A percentile compares a stretch with the other conserved stretches of the same genome.
Evolutionary conservation across 2,888 invertebrate genomes (phyloP).

Genomic region (Heterodera filipjevi): DNA sequence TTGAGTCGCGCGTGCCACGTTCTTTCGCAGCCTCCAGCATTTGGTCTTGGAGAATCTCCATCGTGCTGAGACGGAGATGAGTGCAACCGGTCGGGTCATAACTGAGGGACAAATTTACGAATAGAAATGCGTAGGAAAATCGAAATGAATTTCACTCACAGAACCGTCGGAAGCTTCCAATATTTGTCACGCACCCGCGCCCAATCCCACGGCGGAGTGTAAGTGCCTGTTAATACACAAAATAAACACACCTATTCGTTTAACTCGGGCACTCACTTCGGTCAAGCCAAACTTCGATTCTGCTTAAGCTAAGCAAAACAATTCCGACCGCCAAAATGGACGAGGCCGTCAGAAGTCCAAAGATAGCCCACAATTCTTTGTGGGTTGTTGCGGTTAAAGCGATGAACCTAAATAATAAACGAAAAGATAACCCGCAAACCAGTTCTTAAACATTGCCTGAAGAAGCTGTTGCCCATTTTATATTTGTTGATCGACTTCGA

Average conservation of each 20-base stretch:
- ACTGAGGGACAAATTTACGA: slow-evolving; percentile 30
- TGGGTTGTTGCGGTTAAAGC: slow-evolving; percentile 56
- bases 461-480: neutral
- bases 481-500: slow-evolving; percentile 20
- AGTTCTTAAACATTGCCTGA: neutral
- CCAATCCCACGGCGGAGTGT: slow-evolving; percentile 61
- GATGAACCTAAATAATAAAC: slow-evolving; percentile 51
- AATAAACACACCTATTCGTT: neutral
- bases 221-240: slow-evolving; percentile 25
- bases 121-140: neutral
- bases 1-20: slow-evolving; percentile 44
- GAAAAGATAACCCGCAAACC: neutral
- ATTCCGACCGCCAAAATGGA: slow-evolving; percentile 55
- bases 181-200: slow-evolving; percentile 59
- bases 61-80: slow-evolving; percentile 55
- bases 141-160: slow-evolving; percentile 25
- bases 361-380: slow-evolving; percentile 59
- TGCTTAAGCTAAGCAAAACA: slow-evolving; percentile 56
- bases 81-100: slow-evolving; percentile 56
- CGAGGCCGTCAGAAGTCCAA: slow-evolving; percentile 50
- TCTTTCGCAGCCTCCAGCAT: slow-evolving; percentile 63
- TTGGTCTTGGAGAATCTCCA: slow-evolving; percentile 61
- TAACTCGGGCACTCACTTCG: slow-evolving; percentile 50
- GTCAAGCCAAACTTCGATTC: slow-evolving; percentile 61
- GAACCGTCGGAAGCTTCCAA: slow-evolving; percentile 56